phyloP scores from a whole-genome alignment of 2,113 vertebrate genomes.

The Hystrix brachyura region DNA sequence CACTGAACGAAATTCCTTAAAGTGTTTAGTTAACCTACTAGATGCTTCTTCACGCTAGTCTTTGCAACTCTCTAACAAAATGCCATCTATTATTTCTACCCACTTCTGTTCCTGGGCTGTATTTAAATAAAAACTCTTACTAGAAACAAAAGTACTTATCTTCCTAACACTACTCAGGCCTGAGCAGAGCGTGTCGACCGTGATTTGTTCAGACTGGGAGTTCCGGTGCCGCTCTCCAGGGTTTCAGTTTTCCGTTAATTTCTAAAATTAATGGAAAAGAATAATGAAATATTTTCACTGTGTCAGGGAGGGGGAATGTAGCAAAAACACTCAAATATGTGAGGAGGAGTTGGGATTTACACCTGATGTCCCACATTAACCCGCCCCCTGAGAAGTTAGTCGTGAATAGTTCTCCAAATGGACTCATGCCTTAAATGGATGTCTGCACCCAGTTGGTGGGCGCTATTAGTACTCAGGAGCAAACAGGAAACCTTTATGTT shows the following conservation, averaged over 20 bases:
- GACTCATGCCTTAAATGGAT: not conserved
- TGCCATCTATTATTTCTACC: not conserved
- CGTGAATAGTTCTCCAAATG: slow-evolving; percentile 44
- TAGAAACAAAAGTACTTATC: not conserved
- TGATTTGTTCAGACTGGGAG: not conserved
- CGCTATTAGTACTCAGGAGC: slow-evolving; percentile 40
- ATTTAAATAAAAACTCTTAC: not conserved
- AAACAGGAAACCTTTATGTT: slow-evolving; percentile 13
- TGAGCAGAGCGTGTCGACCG: not conserved
- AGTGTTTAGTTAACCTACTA: not conserved
- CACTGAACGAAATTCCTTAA: slow-evolving; percentile 27
- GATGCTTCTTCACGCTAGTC: not conserved
- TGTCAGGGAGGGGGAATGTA: slow-evolving; percentile 3
- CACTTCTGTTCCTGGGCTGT: not conserved
- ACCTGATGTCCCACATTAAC: slow-evolving; percentile 10
- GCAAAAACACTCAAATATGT: not conserved
- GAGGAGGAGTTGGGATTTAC: not conserved
- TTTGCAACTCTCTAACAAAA: not conserved
- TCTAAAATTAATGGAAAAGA: slow-evolving; percentile 18
- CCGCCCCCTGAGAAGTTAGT: not conserved
- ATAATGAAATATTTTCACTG: not conserved
- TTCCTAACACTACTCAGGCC: not conserved
- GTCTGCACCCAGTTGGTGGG: slow-evolving; percentile 52
- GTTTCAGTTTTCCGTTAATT: slow-evolving; percentile 4
- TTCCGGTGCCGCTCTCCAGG: not conserved